Evolutionary conservation across 2,797 vertebrate genomes (phyloP).

Genomic region (Apogon talboti): DNA sequence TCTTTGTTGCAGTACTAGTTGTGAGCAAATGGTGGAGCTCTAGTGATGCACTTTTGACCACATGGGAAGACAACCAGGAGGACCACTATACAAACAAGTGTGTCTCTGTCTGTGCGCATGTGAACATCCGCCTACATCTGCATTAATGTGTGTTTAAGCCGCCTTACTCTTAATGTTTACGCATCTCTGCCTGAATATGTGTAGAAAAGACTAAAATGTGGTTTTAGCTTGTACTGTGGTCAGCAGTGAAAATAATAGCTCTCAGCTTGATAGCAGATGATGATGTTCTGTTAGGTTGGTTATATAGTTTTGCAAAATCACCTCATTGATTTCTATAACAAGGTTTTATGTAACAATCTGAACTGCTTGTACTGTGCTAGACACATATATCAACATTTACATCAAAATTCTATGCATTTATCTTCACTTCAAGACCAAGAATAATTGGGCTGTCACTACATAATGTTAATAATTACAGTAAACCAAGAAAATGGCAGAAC

Average conservation of each 20-base stretch:
- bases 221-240: not conserved
- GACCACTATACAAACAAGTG: conserved; percentile 40
- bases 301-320: not conserved
- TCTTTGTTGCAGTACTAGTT: conserved; percentile 72
- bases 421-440: not conserved
- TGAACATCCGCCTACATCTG: conserved; percentile 33
- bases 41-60: conserved; percentile 80
- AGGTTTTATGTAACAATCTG: not conserved
- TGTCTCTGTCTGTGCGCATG: not conserved
- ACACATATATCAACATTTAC: not conserved
- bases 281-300: not conserved
- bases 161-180: conserved; percentile 4
- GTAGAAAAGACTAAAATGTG: not conserved
- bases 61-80: conserved; percentile 43
- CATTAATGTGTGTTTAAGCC: conserved; percentile 32
- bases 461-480: too few relatives aligned
- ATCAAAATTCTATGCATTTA: not conserved
- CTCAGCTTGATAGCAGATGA: not conserved
- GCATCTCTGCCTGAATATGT: not conserved
- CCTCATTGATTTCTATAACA: not conserved
- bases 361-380: not conserved
- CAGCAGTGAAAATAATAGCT: not conserved
- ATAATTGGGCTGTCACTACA: not conserved
- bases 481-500: too few relatives aligned
- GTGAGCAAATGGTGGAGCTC: conserved; percentile 85